Evolutionary conservation across 2,113 vertebrate genomes (phyloP), one percentile per base, ranked within the genome.

Genomic region (Hippolais icterina): DNA sequence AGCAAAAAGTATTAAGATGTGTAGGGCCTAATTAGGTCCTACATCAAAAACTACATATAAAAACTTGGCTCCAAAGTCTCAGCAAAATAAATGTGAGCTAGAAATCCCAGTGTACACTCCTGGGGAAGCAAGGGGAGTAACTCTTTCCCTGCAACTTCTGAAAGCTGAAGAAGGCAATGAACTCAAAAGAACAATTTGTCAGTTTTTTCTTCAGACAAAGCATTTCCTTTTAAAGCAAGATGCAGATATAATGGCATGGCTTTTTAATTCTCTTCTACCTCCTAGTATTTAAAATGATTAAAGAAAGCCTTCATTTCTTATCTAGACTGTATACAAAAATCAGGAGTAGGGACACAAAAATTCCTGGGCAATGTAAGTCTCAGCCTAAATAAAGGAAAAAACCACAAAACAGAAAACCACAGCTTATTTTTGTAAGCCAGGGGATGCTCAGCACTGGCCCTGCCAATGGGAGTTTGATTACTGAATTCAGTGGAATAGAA

Each of bases 41-140:
- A 98, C 98, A 98, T 98, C 98, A 98, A 98, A 98, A 98, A 98
- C 96, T 96, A 97, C 95, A 97, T 82, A 98, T 90, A 96, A 98
- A 91, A 94, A 96, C 93, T 97, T 97, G 96, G 97, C 97, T 98
- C 97, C 93, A 92, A 85, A 97, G 95, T 97, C 96, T 98, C 96
- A 96, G 96, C 93, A 97, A 98, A 97, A 98, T 93, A 97, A 97
- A 98, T 93, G 96, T 90, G 97, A 96, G 93, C 74, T 95, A 85
- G 96, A 98, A 98, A 97, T 98, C 97, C 98, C 98, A 98, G 96
- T 44, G 94, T 97, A 97, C 79, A 27, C 84, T 96, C 91, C 79
- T 50, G 61, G 83, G 93, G 95, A 96, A 78, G 90, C 90, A 80
- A 78, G 39, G 79, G 72, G 88, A 95, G 60, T 57, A 94, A 91